A percentile compares a stretch with the other conserved stretches of the same genome.
Conservation (phyloP, 2,113 vertebrate genomes). For the Aythya baeri region DNA sequence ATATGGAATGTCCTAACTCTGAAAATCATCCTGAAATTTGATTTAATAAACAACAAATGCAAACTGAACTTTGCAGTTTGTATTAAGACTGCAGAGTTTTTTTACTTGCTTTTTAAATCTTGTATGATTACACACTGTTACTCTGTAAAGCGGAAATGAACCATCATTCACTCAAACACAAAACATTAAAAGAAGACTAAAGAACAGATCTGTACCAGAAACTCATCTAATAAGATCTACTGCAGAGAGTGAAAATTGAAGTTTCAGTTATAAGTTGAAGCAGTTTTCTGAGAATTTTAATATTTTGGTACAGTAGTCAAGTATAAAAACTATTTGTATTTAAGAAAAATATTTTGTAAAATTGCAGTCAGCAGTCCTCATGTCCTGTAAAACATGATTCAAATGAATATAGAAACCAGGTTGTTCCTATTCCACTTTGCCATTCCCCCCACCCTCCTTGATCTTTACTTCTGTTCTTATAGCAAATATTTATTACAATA, state of each 20-base stretch:
- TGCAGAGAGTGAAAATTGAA: neutral
- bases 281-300: neutral
- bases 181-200: neutral
- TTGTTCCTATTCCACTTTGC: neutral
- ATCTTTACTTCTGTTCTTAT: neutral
- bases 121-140: neutral
- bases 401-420: neutral
- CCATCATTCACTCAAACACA: neutral
- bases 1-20: neutral
- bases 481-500: neutral
- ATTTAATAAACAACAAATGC: neutral
- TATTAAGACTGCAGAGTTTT: neutral
- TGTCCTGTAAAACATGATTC: neutral
- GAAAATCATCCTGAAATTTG: neutral
- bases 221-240: neutral
- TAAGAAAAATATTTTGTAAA: neutral
- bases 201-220: neutral
- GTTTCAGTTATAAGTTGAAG: neutral
- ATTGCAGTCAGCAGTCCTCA: neutral
- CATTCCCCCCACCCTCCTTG: neutral
- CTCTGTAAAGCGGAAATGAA: neutral
- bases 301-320: neutral
- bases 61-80: neutral
- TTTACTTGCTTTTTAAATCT: neutral
- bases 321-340: neutral